Evolutionary conservation across 1,140 invertebrate genomes (phyloP), one percentile per base, ranked within the genome.

Genomic region (Reticulitermes speratus): DNA sequence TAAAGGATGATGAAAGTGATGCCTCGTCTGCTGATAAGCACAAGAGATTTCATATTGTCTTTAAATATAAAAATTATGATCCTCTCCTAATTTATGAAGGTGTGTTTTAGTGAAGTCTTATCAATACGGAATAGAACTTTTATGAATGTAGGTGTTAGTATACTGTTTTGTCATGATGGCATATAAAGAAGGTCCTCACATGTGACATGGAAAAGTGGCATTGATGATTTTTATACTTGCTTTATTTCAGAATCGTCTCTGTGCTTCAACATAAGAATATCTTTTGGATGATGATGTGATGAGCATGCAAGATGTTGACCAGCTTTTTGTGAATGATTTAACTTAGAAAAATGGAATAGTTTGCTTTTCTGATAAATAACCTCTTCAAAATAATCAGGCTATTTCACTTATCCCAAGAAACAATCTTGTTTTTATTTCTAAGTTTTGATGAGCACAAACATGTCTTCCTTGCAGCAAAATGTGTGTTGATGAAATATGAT

Each of bases 301-400:
- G 65, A 75, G 7, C 65, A 75, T 75, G n/a, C n/a, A 75, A 75
- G 65, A 75, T 75, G 65, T 75, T 30, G 1, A 30, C 65, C 65
- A 75, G 7, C 65, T 6, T 23, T 75, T 75, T 9, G n/a, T 75
- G 65, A 75, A 75, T 75, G 25, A 30, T 75, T 25, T 3, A 75
- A 25, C 65, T 75, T 75, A 75, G 65, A 75, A 30, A 75, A 75
- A 30, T 75, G 65, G 65, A 75, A 75, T 75, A 75, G 65, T 75
- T 75, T 75, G 7, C 65, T 75, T 75, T 25, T 75, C 65, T 75
- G 25, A 16, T 11, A 30, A 75, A 75, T 75, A 75, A 75, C 65
- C 25, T n/a, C 59, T 75, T 30, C 25, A 75, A 75, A 75, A 75
- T 75, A 75, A 75, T 25, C 25, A 75, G n/a, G 25, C 16, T 75